Base-by-base conservation (phyloP, 2,888 invertebrate species). In the Stenurella melanura region DNA sequence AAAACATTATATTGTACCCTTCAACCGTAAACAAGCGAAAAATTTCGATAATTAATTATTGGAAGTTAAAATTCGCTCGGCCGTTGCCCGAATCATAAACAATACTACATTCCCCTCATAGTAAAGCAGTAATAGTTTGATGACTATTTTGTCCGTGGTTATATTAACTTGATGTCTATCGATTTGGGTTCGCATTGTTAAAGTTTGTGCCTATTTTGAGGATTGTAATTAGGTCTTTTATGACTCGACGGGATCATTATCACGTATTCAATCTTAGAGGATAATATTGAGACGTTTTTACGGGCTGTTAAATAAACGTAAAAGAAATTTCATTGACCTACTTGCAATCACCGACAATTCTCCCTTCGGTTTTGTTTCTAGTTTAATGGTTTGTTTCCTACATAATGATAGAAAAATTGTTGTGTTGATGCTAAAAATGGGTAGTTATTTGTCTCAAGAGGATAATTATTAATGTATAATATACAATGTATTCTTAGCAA, bases 81-180 rank as follows among this genome's bases (percentile, higher is more conserved):
- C 50, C 50, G 15, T 15, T 50, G 50, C 50, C 50, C 50, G 50
- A 50, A n/a, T 50, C 15, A n/a, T n/a, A 50, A 50, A 50, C 50
- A 50, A 50, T 50, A n/a, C 50, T 50, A 15, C 50, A 6, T 12
- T 50, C n/a, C 50, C 50, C n/a, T 50, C 15, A n/a, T 50, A n/a
- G 50, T 50, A 50, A 50, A 50, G n/a, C 50, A 1, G 12, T 42
- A 42, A 42, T 42, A 66, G 66, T 34, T 30, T 42, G 67, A 50
- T 50, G 42, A 21, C 26, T 54, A 21, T 67, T 26, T 19, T 17
- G 54, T 67, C 26, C 21, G 50, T 56, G 56, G 54, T 21, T 67
- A 67, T 67, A 67, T 67, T 67, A 67, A 67, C 67, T 67, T 67
- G 67, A 67, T 67, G 67, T 18, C 11, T 67, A 67, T 67, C 67